Evolutionary conservation across 2,113 vertebrate species (phyloP).

Genomic region (Calyptommatus sinebrachiatus): DNA sequence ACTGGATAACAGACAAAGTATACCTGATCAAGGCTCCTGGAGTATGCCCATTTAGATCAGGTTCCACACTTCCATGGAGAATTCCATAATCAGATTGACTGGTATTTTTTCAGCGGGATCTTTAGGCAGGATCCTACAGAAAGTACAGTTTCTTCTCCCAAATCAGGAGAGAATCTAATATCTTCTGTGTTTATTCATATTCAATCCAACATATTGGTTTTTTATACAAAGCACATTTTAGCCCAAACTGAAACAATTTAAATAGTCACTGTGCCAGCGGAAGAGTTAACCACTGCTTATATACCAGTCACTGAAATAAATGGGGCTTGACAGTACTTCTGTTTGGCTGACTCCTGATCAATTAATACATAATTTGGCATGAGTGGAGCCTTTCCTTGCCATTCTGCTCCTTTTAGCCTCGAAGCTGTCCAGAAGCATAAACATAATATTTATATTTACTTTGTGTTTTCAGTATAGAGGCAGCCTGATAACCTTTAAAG

Average conservation of each 20-base stretch:
- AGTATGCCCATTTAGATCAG: no score
- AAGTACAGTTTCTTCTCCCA: no score
- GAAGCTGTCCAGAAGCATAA: no score
- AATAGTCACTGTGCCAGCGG: neutral
- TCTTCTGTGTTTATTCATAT: neutral
- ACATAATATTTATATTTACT: neutral
- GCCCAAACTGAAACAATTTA: neutral
- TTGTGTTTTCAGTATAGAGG: neutral
- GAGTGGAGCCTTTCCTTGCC: no score
- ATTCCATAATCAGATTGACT: no score
- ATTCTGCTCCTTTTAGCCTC: neutral
- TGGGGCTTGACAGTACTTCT: neutral
- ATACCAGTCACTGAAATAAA: neutral
- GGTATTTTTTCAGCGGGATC: no score
- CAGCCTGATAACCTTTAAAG: neutral
- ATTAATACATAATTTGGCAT: neutral
- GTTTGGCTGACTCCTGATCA: neutral
- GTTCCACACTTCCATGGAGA: no score
- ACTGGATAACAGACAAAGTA: no score
- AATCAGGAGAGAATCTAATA: no score
- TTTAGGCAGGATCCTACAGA: no score
- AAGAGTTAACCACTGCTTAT: neutral
- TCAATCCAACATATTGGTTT: neutral
- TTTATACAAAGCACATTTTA: neutral
- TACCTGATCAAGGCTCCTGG: no score